These are phyloP conservation scores for Leucoraja ocellata DNA, from an alignment of 2,797 vertebrate genomes.

Conservation along the genomic window DNA sequence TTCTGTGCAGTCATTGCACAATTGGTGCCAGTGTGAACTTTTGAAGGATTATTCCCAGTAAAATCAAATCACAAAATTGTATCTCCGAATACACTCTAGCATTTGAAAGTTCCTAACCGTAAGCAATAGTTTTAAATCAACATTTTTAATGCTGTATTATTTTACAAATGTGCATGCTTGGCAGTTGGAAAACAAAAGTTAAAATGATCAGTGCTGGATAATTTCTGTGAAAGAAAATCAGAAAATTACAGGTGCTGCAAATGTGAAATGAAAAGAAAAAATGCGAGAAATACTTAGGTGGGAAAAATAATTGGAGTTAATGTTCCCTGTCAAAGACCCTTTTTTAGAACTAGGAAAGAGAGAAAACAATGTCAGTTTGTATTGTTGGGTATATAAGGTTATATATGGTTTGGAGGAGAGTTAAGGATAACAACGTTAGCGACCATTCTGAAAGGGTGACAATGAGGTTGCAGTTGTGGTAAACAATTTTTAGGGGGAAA, in stretches of 20 bases:
- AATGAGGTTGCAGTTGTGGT: too few relatives aligned
- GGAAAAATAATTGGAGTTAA: too few relatives aligned
- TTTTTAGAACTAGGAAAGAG: too few relatives aligned
- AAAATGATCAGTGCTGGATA: neutral
- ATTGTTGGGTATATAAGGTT: too few relatives aligned
- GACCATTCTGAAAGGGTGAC: too few relatives aligned
- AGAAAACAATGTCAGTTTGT: too few relatives aligned
- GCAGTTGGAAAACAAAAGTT: neutral
- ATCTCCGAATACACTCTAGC: neutral
- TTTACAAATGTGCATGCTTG: neutral
- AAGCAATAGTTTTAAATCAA: neutral
- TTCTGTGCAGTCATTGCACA: neutral
- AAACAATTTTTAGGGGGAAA: neutral
- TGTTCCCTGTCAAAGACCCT: too few relatives aligned
- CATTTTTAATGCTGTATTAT: neutral
- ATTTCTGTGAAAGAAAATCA: neutral
- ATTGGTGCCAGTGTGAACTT: neutral
- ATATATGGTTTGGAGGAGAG: too few relatives aligned
- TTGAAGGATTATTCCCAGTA: neutral
- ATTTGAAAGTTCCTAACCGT: neutral
- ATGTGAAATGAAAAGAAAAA: too few relatives aligned
- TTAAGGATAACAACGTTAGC: too few relatives aligned
- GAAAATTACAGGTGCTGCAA: too few relatives aligned
- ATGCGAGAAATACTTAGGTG: too few relatives aligned
- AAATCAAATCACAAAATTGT: neutral